These are phyloP conservation scores for Butorides virescens DNA, from an alignment of 2,113 vertebrate species.

Conservation along the genomic window DNA sequence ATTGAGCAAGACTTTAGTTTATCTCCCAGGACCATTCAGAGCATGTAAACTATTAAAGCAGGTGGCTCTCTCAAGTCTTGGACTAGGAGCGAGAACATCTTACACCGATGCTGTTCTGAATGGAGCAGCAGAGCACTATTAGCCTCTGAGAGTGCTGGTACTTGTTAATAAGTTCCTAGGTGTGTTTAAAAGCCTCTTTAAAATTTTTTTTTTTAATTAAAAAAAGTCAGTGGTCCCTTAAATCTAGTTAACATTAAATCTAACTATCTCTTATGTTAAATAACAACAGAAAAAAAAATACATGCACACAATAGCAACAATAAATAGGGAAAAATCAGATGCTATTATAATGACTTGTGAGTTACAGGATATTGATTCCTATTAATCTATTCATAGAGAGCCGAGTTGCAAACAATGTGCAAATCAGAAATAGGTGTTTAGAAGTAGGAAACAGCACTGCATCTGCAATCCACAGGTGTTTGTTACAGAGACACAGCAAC, in stretches of 20 bases:
- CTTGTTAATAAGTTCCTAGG: background rate
- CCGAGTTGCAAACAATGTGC: background rate
- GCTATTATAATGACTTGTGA: constrained; percentile 3
- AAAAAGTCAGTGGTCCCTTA: background rate
- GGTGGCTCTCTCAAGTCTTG: background rate
- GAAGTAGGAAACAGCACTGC: background rate
- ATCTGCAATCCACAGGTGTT: constrained; percentile 18
- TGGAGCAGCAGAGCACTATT: background rate
- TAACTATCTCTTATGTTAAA: constrained; percentile 32
- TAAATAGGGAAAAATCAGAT: constrained; percentile 43
- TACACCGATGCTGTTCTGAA: background rate
- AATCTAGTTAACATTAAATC: constrained; percentile 26
- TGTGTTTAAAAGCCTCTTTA: background rate
- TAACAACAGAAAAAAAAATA: background rate
- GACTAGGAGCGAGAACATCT: background rate
- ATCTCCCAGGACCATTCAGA: background rate
- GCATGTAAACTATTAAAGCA: background rate
- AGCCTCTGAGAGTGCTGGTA: background rate
- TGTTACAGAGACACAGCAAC: background rate
- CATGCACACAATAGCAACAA: constrained; percentile 43
- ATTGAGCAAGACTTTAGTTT: background rate
- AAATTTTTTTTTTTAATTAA: background rate
- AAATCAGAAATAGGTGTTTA: constrained; percentile 20
- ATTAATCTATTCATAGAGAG: constrained; percentile 61
- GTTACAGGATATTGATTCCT: constrained; percentile 46